Evolutionary conservation across 1,140 invertebrate species (phyloP).

Genomic region (Drosophila aff.): DNA sequence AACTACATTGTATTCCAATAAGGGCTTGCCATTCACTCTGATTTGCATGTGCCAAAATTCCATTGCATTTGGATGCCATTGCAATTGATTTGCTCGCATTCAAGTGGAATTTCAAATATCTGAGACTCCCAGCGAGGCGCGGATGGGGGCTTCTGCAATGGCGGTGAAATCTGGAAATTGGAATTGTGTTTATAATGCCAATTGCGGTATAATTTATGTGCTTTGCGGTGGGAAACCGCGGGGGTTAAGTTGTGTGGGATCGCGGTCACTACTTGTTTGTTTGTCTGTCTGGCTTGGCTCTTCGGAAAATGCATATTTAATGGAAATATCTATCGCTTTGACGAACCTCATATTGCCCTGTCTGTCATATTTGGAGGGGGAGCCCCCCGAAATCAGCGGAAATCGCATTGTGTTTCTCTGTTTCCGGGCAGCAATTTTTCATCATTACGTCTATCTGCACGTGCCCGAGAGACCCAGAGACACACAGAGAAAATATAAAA

Average conservation of each 20-base stretch:
- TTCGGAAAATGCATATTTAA: conserved; percentile 44
- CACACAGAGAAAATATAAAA: conserved; percentile 8
- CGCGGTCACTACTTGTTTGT: conserved; percentile 52
- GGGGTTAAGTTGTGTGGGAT: conserved; percentile 57
- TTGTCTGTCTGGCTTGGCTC: neutral
- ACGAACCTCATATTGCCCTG: neutral
- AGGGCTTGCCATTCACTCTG: conserved; percentile 33
- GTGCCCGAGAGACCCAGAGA: conserved; percentile 46
- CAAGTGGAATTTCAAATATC: conserved; percentile 68
- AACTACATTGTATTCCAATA: conserved; percentile 40
- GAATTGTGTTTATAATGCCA: conserved; percentile 56
- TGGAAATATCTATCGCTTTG: conserved; percentile 25
- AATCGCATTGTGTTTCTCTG: conserved; percentile 37
- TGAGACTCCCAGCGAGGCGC: conserved; percentile 32
- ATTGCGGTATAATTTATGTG: conserved; percentile 56
- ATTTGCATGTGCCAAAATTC: conserved; percentile 66
- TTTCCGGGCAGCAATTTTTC: conserved; percentile 59
- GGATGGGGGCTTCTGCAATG: conserved; percentile 33
- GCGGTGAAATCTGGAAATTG: conserved; percentile 66
- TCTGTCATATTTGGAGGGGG: conserved; percentile 18
- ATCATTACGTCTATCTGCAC: conserved; percentile 63
- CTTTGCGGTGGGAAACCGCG: conserved; percentile 62
- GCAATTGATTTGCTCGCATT: conserved; percentile 38
- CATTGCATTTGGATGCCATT: conserved; percentile 52
- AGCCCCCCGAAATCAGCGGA: conserved; percentile 10